phyloP scores from a whole-genome alignment of 2,888 invertebrate species.

The Gastrophysa polygoni region DNA sequence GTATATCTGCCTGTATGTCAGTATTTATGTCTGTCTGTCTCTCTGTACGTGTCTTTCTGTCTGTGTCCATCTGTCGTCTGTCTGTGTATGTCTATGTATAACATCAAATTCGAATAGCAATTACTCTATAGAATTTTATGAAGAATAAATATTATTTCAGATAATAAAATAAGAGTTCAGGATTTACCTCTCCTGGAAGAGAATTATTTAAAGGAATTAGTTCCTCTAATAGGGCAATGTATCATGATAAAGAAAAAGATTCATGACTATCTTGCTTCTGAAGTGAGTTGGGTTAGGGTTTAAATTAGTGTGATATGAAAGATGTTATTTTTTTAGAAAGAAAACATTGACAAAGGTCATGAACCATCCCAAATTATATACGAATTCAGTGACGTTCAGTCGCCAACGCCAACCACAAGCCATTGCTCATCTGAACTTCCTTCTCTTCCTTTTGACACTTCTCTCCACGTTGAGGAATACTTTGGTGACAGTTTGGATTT shows the following conservation, averaged over 20 bases:
- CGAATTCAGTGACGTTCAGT: slow-evolving; percentile 9
- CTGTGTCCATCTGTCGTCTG: too few relatives aligned
- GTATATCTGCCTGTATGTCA: too few relatives aligned
- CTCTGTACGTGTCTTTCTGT: too few relatives aligned
- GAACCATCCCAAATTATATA: neutral
- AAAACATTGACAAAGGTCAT: neutral
- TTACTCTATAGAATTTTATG: too few relatives aligned
- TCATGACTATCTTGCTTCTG: slow-evolving; percentile 5
- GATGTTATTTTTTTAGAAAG: slow-evolving; percentile 11
- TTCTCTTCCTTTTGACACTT: slow-evolving; percentile 6
- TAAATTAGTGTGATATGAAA: slow-evolving; percentile 6
- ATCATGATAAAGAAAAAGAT: slow-evolving; percentile 11
- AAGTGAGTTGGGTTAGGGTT: slow-evolving; percentile 8
- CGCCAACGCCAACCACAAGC: slow-evolving; percentile 4
- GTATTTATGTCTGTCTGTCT: too few relatives aligned
- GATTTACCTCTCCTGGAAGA: slow-evolving; percentile 8
- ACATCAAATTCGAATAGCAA: too few relatives aligned
- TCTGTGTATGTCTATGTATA: too few relatives aligned
- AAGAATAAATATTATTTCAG: slow-evolving; percentile 8
- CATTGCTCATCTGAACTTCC: slow-evolving; percentile 11
- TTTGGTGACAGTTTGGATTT: slow-evolving; percentile 7
- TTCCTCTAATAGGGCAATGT: slow-evolving; percentile 5
- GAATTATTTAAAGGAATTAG: slow-evolving; percentile 8
- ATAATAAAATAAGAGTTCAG: slow-evolving; percentile 9
- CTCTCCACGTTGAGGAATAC: slow-evolving; percentile 9